These are phyloP conservation scores for Probaryconus sp. DNA, from an alignment of 1,140 invertebrate genomes.

Conservation along the genomic window DNA sequence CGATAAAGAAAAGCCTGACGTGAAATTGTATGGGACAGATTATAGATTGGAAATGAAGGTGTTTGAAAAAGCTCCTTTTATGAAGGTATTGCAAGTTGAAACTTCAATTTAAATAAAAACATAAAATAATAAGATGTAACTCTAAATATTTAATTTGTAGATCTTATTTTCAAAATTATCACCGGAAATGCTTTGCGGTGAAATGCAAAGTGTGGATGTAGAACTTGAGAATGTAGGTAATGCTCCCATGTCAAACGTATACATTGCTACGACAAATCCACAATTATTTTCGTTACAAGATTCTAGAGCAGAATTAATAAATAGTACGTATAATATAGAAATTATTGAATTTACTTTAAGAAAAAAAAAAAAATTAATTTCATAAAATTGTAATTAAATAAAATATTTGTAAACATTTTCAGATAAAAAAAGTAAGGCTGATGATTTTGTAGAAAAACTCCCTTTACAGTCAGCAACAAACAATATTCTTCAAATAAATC, in stretches of 20 bases:
- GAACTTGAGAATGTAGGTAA: constrained; percentile 85
- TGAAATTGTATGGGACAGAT: constrained; percentile 77
- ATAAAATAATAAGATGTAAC: no score
- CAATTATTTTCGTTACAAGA: constrained; percentile 82
- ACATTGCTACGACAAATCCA: constrained; percentile 84
- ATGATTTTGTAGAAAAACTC: constrained; percentile 78
- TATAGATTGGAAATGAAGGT: constrained; percentile 83
- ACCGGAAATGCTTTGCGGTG: constrained; percentile 84
- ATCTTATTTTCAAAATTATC: constrained; percentile 84
- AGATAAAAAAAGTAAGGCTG: constrained; percentile 76
- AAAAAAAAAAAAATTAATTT: constrained; percentile 6
- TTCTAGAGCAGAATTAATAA: constrained; percentile 65
- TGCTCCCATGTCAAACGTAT: constrained; percentile 82
- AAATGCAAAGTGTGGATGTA: constrained; percentile 83
- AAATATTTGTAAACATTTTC: constrained; percentile 45
- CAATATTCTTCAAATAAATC: constrained; percentile 78
- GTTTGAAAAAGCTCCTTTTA: constrained; percentile 83
- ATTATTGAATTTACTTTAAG: no score
- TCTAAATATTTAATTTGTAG: constrained; percentile 70
- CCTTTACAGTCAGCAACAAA: constrained; percentile 67
- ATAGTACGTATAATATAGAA: no score
- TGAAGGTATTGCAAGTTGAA: constrained; percentile 81
- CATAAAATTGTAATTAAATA: constrained; percentile 61
- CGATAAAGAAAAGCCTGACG: constrained; percentile 74
- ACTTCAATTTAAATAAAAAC: background rate